Base-by-base conservation (phyloP, 2,797 vertebrate species). In the Labroides dimidiatus region DNA sequence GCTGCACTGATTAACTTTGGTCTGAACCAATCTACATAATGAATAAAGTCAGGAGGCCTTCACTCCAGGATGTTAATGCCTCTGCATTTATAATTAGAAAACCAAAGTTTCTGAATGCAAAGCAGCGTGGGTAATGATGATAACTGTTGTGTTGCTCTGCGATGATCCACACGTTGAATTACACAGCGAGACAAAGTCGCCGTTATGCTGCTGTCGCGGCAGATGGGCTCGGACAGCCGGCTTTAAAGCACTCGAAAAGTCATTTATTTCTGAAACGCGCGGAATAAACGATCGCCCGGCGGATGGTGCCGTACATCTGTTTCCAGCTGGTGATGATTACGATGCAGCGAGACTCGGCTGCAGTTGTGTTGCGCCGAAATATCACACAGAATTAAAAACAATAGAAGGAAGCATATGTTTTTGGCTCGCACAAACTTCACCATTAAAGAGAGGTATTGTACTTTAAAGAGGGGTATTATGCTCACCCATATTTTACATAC, bases 201-300 rank as follows among this genome's bases (percentile, higher is more conserved):
- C 56, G 56, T 69, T 19, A 41, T 17, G 53, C 56, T 13, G 33
- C 51, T 59, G 50, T 51, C 60, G 2, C 20, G 41, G 57, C 66
- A 80, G 62, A 80, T 71, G 77, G 62, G 50, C 54, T 64, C 39
- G 39, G 77, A 73, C 72, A 45, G 63, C 33, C 44, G 21, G 64
- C 43, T 72, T 48, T 14, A 70, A 78, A 80, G 72, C 72, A 63
- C 69, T 74, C 48, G 49, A 24, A 71, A 64, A 58, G 43, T 72
- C 42, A 42, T 64, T 30, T 61, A 24, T 54, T 61, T 44, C 50
- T 1, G 41, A 11, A 24, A 64, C 47, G 62, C 71, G 69, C 15
- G 6, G 24, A 64, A 49, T 58, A 62, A 64, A 57, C 43, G 19
- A 52, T 37, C 1, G 41, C 24, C 21, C 13, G 30, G 53, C 48